A percentile compares a stretch with the other conserved stretches of the same genome.
phyloP scores from a whole-genome alignment of 2,113 vertebrate species.

The Platycercus adscitus region DNA sequence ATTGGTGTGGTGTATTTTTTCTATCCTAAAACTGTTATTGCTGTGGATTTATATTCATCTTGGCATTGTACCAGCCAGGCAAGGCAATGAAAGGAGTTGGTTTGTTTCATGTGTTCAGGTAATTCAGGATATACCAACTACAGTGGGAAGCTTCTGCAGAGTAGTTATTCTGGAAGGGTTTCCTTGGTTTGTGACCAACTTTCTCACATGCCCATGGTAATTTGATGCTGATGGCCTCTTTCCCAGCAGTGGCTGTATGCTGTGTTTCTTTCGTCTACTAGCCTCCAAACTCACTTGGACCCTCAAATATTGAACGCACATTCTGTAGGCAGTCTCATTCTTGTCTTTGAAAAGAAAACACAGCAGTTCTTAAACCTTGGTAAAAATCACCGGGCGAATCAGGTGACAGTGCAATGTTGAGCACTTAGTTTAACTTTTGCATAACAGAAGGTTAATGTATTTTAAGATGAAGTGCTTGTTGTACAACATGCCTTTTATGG shows the following conservation, averaged over 20 bases:
- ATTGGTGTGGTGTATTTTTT: neutral
- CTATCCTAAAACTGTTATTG: neutral
- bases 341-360: neutral
- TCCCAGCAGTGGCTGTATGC: neutral
- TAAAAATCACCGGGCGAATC: neutral
- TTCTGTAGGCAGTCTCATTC: neutral
- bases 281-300: neutral
- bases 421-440: neutral
- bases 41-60: neutral
- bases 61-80: neutral
- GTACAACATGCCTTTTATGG: neutral
- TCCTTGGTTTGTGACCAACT: neutral
- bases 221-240: neutral
- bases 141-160: neutral
- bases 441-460: neutral
- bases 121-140: neutral
- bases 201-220: neutral
- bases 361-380: neutral
- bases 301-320: neutral
- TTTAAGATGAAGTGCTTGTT: neutral
- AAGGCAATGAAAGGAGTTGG: neutral
- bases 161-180: neutral
- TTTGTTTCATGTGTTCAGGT: neutral
- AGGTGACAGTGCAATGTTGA: neutral
- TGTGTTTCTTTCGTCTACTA: neutral